Evolutionary conservation across 1,140 invertebrate species (phyloP).

Genomic region (Monomorium pharaonis): DNA sequence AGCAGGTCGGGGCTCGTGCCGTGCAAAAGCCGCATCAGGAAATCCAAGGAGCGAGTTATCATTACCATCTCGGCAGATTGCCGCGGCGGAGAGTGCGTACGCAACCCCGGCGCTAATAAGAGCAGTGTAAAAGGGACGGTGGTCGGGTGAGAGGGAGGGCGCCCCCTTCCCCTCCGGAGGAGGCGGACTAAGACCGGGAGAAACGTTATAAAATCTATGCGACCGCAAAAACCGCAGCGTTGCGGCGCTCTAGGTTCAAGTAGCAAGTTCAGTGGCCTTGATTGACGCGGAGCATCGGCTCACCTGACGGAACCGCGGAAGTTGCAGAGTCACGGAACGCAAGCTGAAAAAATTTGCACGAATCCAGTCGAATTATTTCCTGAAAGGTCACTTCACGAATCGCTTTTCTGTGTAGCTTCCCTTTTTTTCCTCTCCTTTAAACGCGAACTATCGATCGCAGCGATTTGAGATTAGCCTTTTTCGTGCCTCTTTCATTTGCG

Average conservation of each 20-base stretch:
- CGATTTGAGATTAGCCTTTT: neutral
- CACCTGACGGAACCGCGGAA: constrained; percentile 20
- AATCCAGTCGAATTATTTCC: constrained; percentile 9
- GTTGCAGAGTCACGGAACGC: constrained; percentile 18
- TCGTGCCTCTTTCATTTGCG: neutral
- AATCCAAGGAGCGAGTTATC: constrained; percentile 77
- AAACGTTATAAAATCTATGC: constrained; percentile 78
- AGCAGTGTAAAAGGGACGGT: constrained; percentile 59
- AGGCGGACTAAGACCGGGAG: constrained; percentile 12
- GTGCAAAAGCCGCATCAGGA: constrained; percentile 75
- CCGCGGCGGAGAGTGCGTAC: constrained; percentile 60
- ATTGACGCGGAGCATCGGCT: constrained; percentile 44
- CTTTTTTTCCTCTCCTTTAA: neutral
- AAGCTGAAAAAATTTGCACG: constrained; percentile 26
- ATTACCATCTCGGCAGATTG: constrained; percentile 74
- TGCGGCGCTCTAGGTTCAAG: constrained; percentile 72
- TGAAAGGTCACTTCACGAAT: neutral
- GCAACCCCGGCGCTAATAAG: constrained; percentile 65
- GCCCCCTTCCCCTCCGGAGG: neutral
- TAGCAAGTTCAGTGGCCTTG: constrained; percentile 79
- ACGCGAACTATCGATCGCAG: neutral
- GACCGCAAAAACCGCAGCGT: constrained; percentile 77
- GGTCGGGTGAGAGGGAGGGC: neutral
- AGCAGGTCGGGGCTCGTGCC: constrained; percentile 73
- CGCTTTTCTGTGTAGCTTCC: neutral